Conservation (phyloP, 2,888 invertebrate genomes). For the Incurvaria masculella region DNA sequence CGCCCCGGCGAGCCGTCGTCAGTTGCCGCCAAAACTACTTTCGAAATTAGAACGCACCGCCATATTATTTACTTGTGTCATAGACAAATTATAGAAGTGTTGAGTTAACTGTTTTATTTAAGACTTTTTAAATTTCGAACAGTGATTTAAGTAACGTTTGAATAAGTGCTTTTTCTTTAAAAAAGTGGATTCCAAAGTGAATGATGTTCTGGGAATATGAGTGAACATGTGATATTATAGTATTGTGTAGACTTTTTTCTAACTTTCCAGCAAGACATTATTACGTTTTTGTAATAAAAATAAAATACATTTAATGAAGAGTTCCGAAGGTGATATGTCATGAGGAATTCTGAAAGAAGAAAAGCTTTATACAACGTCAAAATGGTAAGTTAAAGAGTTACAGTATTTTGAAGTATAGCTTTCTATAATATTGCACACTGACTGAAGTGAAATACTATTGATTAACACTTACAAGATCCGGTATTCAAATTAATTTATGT, state of each 20-base stretch:
- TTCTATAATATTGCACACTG: too few relatives aligned
- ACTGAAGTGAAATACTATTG: too few relatives aligned
- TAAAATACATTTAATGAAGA: too few relatives aligned
- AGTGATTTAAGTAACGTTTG: too few relatives aligned
- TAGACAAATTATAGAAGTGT: not conserved
- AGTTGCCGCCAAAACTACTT: not conserved
- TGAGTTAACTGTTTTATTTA: not conserved
- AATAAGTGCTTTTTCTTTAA: not conserved
- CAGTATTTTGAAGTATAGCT: too few relatives aligned
- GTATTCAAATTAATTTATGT: too few relatives aligned
- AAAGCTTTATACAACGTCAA: not conserved
- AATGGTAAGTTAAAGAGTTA: not conserved
- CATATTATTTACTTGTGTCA: too few relatives aligned
- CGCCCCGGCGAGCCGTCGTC: not conserved
- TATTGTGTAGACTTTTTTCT: not conserved
- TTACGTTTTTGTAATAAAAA: not conserved
- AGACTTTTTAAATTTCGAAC: not conserved
- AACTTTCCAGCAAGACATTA: not conserved
- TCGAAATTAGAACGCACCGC: not conserved
- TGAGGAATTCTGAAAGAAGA: not conserved
- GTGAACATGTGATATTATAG: not conserved
- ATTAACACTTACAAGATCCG: too few relatives aligned
- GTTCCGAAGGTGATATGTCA: not conserved
- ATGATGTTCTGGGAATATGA: not conserved
- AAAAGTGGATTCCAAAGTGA: not conserved